Percentiles rank a stretch among this genome's conserved stretches.
Conservation (phyloP, 2,888 invertebrate species). For the Steinernema hermaphroditum region DNA sequence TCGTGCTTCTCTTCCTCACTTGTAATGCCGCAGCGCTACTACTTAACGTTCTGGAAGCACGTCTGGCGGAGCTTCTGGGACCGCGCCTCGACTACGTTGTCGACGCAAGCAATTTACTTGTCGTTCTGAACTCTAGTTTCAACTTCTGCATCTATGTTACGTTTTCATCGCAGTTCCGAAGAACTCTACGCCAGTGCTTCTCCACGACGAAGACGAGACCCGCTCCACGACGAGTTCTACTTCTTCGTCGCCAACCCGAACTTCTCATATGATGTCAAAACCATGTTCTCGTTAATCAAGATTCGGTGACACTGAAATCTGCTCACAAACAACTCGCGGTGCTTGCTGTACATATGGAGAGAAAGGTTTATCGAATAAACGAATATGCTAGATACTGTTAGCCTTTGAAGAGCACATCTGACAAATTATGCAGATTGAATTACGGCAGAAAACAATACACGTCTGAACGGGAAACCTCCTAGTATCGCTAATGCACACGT, state of each 20-base stretch:
- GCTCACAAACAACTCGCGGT: conserved; percentile 27
- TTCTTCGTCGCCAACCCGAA: conserved; percentile 20
- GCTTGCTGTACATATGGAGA: conserved; percentile 29
- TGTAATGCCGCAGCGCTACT: conserved; percentile 65
- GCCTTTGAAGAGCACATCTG: neutral
- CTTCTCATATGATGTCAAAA: conserved; percentile 8
- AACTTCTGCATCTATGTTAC: conserved; percentile 65
- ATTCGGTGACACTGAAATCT: conserved; percentile 13
- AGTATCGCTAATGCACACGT: neutral
- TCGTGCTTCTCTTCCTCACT: conserved; percentile 64
- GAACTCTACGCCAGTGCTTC: conserved; percentile 54
- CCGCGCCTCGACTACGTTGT: conserved; percentile 64
- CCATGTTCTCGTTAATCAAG: neutral
- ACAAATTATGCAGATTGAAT: neutral
- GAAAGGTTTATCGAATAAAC: conserved; percentile 10
- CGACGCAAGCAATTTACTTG: conserved; percentile 64
- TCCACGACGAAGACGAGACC: conserved; percentile 19
- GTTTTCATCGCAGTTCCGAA: conserved; percentile 60
- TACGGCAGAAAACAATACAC: neutral
- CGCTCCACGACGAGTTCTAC: conserved; percentile 8
- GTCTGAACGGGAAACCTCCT: neutral
- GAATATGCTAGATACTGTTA: neutral
- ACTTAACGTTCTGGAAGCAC: conserved; percentile 61
- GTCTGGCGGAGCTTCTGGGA: conserved; percentile 49
- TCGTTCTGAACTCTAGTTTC: conserved; percentile 65